Percentiles rank a stretch among this genome's conserved stretches.
Evolutionary conservation across 2,797 vertebrate genomes (phyloP).

Genomic region (Danio aesculapii): DNA sequence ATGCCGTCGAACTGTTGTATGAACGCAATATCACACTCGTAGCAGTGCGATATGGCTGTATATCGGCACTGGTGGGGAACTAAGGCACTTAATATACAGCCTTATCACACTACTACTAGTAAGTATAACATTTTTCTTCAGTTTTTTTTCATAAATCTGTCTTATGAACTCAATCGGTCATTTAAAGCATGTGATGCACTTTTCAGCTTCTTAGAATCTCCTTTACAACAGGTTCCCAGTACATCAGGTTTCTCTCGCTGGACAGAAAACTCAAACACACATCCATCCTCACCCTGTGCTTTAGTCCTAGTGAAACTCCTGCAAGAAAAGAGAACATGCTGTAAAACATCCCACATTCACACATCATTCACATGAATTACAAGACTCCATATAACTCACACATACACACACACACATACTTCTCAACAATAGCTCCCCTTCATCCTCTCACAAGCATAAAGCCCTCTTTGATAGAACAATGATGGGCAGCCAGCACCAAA

Average conservation of each 20-base stretch:
- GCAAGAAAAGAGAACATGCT: neutral
- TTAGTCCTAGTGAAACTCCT: neutral
- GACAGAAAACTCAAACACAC: neutral
- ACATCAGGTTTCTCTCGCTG: neutral
- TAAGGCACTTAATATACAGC: too few relatives aligned
- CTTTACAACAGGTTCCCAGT: neutral
- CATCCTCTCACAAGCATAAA: conserved; percentile 53
- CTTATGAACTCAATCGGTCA: neutral
- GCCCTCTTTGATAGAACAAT: conserved; percentile 56
- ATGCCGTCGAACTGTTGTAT: too few relatives aligned
- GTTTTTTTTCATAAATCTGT: too few relatives aligned
- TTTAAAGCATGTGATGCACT: neutral
- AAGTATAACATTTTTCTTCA: too few relatives aligned
- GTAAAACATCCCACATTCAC: conserved; percentile 14
- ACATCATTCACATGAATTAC: conserved; percentile 22
- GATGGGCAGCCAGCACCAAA: conserved; percentile 55
- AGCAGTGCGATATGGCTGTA: too few relatives aligned
- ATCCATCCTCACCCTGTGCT: neutral
- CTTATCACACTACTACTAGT: too few relatives aligned
- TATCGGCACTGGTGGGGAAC: too few relatives aligned
- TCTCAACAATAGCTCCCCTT: conserved; percentile 36
- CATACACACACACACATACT: neutral
- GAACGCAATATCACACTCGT: too few relatives aligned
- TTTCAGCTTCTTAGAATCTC: neutral
- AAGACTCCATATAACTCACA: neutral